A percentile compares a stretch with the other conserved stretches of the same genome.
Conservation (phyloP, 2,797 vertebrate genomes). For the Scyliorhinus canicula region DNA sequence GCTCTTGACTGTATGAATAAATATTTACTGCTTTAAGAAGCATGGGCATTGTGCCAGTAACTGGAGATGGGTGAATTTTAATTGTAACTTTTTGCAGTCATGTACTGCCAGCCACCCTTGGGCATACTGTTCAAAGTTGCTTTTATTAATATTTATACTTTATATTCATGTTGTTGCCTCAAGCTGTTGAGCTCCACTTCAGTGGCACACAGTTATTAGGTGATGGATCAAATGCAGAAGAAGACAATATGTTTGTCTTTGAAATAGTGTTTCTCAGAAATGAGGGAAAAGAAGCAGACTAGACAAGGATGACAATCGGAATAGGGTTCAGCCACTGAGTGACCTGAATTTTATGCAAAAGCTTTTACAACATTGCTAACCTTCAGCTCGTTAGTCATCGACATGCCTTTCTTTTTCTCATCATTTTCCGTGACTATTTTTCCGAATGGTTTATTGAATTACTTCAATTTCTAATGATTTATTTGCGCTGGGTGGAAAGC, state of each 20-base stretch:
- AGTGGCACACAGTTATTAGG: not conserved
- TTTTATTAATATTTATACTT: slow-evolving; percentile 35
- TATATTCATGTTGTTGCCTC: slow-evolving; percentile 27
- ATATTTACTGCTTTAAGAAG: slow-evolving; percentile 36
- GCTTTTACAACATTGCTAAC: not conserved
- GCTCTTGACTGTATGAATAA: slow-evolving; percentile 36
- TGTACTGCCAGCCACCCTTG: slow-evolving; percentile 26
- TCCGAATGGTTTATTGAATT: not conserved
- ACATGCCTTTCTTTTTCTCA: not conserved
- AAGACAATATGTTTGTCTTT: slow-evolving; percentile 4
- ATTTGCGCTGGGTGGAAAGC: not conserved
- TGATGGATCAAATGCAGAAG: slow-evolving; percentile 27
- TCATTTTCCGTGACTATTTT: not conserved
- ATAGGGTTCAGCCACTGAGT: not conserved
- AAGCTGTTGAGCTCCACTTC: slow-evolving; percentile 2
- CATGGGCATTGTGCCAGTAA: slow-evolving; percentile 20
- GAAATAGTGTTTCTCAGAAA: not conserved
- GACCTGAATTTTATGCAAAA: not conserved
- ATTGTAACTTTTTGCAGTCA: slow-evolving; percentile 34
- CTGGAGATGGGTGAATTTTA: slow-evolving; percentile 33
- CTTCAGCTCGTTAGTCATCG: not conserved
- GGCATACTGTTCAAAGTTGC: slow-evolving; percentile 32
- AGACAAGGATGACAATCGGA: not conserved
- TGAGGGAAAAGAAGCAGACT: not conserved
- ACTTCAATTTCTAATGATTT: not conserved